A percentile compares a stretch with the other conserved stretches of the same genome.
phyloP scores from a whole-genome alignment of 1,140 invertebrate species.

The Contarinia nasturtii region DNA sequence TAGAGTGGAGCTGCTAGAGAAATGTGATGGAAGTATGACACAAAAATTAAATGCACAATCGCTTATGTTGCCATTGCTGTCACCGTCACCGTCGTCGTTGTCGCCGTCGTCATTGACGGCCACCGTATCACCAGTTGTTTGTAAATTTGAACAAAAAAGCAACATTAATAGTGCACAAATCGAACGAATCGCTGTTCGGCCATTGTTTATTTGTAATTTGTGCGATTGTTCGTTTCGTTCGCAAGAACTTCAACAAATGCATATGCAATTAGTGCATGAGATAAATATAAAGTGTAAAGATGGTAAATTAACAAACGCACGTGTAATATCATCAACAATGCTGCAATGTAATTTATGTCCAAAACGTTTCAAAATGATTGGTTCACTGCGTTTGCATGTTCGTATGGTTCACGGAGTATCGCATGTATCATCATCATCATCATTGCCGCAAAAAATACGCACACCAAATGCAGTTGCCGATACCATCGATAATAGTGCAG shows the following conservation, averaged over 20 bases:
- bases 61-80: background rate
- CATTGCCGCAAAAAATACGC: background rate
- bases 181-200: background rate
- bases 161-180: background rate
- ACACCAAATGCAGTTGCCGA: background rate
- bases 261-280: slow-evolving; percentile 53
- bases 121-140: too few species aligned
- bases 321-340: slow-evolving; percentile 13
- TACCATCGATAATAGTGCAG: background rate
- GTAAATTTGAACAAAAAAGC: too few species aligned
- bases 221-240: slow-evolving; percentile 53
- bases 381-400: slow-evolving; percentile 62
- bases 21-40: background rate
- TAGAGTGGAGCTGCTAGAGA: background rate
- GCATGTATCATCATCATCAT: too few species aligned
- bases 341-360: slow-evolving; percentile 59
- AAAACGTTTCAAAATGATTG: slow-evolving; percentile 61
- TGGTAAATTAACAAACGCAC: background rate
- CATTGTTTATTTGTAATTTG: slow-evolving; percentile 31
- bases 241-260: slow-evolving; percentile 44
- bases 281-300: slow-evolving; percentile 9
- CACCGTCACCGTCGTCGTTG: background rate
- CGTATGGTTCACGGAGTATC: slow-evolving; percentile 45
- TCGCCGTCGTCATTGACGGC: background rate
- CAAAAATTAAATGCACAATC: background rate